Conservation (phyloP, 1,140 invertebrate genomes). For the Cataglyphis hispanica region DNA sequence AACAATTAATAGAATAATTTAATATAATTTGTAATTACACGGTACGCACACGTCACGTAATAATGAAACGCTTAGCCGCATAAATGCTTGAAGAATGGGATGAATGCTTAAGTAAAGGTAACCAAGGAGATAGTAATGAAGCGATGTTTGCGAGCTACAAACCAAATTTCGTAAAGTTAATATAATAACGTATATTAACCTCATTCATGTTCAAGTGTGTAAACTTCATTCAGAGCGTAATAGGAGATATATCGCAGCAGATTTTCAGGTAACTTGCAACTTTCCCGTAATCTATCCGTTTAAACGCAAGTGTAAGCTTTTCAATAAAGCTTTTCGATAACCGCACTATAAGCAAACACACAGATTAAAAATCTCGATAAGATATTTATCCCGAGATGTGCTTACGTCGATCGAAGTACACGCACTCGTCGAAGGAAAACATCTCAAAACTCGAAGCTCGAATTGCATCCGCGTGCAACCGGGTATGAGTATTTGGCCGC, state of each 20-base stretch:
- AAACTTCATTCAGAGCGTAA: conserved; percentile 42
- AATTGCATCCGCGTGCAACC: background rate
- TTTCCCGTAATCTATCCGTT: conserved; percentile 1
- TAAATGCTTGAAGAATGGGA: conserved; percentile 43
- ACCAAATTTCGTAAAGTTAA: conserved; percentile 51
- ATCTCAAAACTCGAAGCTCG: background rate
- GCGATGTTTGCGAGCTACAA: conserved; percentile 10
- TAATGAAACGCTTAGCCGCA: background rate
- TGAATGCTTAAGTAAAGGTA: conserved; percentile 35
- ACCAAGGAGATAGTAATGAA: conserved; percentile 45
- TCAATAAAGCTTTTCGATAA: background rate
- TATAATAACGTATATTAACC: conserved; percentile 35
- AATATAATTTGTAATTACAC: conserved; percentile 14
- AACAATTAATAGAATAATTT: background rate
- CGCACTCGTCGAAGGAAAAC: conserved; percentile 5
- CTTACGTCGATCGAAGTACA: conserved; percentile 4
- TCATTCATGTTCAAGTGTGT: background rate
- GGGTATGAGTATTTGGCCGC: background rate
- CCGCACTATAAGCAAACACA: background rate
- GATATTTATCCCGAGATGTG: conserved; percentile 20
- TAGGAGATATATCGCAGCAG: conserved; percentile 15
- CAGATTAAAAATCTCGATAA: conserved; percentile 52
- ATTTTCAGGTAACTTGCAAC: conserved; percentile 50
- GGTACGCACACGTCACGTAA: background rate
- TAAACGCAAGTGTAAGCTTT: background rate